Evolutionary conservation across 2,113 vertebrate genomes (phyloP).

Genomic region (Polyodon spathula): DNA sequence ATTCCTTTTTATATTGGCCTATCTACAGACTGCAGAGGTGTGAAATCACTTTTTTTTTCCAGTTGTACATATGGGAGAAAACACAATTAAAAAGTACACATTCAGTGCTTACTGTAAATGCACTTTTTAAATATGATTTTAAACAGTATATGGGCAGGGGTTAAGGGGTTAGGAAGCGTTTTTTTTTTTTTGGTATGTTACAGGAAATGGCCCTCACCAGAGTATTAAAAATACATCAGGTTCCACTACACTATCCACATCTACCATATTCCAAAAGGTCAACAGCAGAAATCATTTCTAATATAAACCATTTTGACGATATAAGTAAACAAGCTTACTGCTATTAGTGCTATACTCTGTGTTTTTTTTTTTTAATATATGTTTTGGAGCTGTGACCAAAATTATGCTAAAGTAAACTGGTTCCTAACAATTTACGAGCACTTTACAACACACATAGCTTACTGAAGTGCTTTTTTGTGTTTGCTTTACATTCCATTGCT

Average conservation of each 20-base stretch:
- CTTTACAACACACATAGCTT: slow-evolving; percentile 55
- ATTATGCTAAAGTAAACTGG: too few species aligned
- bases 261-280: background rate
- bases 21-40: too few species aligned
- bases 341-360: slow-evolving; percentile 8
- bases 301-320: background rate
- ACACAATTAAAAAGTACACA: too few species aligned
- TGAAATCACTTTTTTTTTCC: too few species aligned
- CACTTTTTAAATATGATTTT: too few species aligned
- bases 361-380: too few species aligned
- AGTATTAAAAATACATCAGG: slow-evolving; percentile 11
- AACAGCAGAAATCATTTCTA: background rate
- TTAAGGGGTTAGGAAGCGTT: background rate
- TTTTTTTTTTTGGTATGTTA: background rate
- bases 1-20: too few species aligned
- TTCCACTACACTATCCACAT: slow-evolving; percentile 18
- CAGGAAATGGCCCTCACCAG: background rate
- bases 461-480: slow-evolving; percentile 64
- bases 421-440: slow-evolving; percentile 12
- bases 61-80: too few species aligned
- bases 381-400: too few species aligned
- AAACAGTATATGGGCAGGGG: too few species aligned
- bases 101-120: too few species aligned
- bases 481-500: slow-evolving; percentile 69
- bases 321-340: slow-evolving; percentile 1